These are phyloP conservation scores for Ostrea denselamellosa DNA, from an alignment of 1,140 invertebrate species.

Conservation along the genomic window DNA sequence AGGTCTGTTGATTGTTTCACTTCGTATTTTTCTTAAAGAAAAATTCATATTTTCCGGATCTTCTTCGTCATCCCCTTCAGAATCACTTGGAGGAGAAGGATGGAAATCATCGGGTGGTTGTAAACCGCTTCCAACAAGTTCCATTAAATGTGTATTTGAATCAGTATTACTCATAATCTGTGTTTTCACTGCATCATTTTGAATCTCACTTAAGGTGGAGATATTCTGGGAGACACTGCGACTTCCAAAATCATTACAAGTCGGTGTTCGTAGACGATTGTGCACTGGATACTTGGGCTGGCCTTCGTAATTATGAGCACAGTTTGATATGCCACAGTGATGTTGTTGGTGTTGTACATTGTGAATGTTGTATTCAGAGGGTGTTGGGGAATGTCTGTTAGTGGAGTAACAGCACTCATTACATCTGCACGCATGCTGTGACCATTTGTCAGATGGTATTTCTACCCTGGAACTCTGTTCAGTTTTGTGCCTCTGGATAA, in stretches of 20 bases:
- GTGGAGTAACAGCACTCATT: neutral
- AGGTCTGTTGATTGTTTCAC: neutral
- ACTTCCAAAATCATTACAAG: neutral
- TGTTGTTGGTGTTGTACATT: neutral
- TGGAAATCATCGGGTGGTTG: neutral
- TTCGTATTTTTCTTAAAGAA: neutral
- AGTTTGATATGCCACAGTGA: neutral
- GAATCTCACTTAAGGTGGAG: neutral
- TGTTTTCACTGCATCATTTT: neutral
- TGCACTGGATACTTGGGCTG: neutral
- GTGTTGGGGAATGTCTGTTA: neutral
- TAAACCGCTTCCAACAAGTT: neutral
- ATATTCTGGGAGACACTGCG: neutral
- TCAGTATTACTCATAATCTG: neutral
- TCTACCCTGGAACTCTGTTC: neutral
- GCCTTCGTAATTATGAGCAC: neutral
- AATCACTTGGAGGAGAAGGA: slow-evolving; percentile 10
- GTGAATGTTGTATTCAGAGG: neutral
- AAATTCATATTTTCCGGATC: neutral
- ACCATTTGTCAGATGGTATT: neutral
- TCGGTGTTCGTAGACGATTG: neutral
- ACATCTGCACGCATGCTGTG: neutral
- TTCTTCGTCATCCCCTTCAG: neutral
- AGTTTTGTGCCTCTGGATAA: neutral
- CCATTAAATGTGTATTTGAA: neutral